Percentiles rank a stretch among this genome's conserved stretches.
phyloP scores from a whole-genome alignment of 1,140 invertebrate species.

The Brachionus angularis region DNA sequence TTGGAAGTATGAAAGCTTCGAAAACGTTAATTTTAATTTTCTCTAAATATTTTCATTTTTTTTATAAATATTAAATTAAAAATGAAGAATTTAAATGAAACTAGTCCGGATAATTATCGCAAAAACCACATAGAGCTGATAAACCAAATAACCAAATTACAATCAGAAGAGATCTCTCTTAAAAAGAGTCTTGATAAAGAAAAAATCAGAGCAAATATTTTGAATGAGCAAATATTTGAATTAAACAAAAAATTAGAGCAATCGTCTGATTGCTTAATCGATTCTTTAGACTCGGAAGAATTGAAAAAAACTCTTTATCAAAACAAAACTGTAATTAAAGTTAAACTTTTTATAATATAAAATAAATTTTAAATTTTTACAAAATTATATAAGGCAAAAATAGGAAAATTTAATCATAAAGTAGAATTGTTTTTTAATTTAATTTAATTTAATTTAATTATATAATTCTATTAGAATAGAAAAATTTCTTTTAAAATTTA shows the following conservation, averaged over 20 bases:
- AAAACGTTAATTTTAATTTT: neutral
- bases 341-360: neutral
- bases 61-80: slow-evolving; percentile 17
- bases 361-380: neutral
- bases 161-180: slow-evolving; percentile 9
- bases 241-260: neutral
- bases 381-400: neutral
- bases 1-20: neutral
- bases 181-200: slow-evolving; percentile 8
- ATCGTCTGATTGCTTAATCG: neutral
- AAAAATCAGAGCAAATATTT: slow-evolving; percentile 8
- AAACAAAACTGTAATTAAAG: too few species aligned
- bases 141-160: slow-evolving; percentile 30
- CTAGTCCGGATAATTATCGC: neutral
- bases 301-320: too few species aligned
- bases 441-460: neutral
- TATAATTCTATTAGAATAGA: neutral
- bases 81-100: too few species aligned
- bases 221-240: slow-evolving; percentile 38
- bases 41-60: neutral
- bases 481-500: neutral
- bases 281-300: neutral
- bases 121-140: slow-evolving; percentile 22
- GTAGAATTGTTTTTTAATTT: too few species aligned
- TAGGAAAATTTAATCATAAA: too few species aligned